These are phyloP conservation scores for Anisognathus igniventris DNA, from an alignment of 2,797 vertebrate species.

Conservation along the genomic window DNA sequence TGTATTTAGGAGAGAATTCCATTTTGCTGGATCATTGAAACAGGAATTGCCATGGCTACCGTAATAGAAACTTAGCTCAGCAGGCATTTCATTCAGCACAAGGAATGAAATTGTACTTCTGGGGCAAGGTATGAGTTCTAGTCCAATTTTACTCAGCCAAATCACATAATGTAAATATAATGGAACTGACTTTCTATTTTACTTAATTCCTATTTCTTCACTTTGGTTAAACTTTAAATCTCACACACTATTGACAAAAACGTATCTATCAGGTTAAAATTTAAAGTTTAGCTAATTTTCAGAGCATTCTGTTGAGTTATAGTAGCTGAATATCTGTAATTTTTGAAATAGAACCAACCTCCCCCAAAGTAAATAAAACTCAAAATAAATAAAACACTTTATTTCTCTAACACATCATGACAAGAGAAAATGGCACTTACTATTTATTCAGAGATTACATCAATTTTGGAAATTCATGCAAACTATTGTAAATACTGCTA, in stretches of 20 bases:
- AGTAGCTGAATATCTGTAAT: background rate
- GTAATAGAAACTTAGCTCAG: conserved; percentile 2
- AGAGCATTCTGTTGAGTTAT: background rate
- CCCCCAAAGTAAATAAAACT: background rate
- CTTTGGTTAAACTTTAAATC: background rate
- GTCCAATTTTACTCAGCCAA: background rate
- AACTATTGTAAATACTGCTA: background rate
- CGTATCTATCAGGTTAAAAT: background rate
- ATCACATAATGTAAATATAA: background rate
- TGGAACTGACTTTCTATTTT: background rate
- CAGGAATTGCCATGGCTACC: conserved; percentile 10
- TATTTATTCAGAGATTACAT: background rate
- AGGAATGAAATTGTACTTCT: conserved; percentile 7
- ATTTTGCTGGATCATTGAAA: background rate
- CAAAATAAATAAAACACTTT: background rate
- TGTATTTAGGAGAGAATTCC: conserved; percentile 1
- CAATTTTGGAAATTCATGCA: conserved; percentile 35
- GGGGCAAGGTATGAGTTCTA: background rate
- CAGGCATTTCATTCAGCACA: background rate
- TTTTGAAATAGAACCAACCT: background rate
- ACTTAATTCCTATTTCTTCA: background rate
- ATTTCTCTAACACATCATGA: background rate
- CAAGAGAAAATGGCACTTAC: background rate
- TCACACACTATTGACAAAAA: background rate
- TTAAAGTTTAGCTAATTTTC: background rate